Conservation (phyloP, 30 jellyfish, hydroid and myxozoan species). For the Hydractinia echinata region DNA sequence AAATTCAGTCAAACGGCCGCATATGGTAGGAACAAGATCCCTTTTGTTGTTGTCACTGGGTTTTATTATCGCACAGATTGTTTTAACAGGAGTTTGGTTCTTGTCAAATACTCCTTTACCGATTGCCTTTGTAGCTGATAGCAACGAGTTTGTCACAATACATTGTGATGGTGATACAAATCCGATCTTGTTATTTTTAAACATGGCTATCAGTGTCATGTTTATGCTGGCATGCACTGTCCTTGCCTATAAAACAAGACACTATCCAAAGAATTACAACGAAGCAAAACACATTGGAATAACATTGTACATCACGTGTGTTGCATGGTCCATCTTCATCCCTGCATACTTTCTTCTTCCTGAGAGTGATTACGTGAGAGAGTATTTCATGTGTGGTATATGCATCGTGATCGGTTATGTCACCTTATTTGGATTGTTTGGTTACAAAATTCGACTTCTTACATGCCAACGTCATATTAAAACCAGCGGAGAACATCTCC, state of each 20-base stretch:
- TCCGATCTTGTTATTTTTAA: constrained; percentile 41
- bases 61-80: constrained; percentile 37
- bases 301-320: constrained; percentile 78
- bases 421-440: constrained; percentile 76
- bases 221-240: constrained; percentile 70
- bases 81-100: constrained; percentile 69
- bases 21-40: constrained; percentile 66
- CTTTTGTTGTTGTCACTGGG: constrained; percentile 57
- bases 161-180: constrained; percentile 47
- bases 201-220: constrained; percentile 59
- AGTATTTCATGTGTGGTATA: constrained; percentile 39
- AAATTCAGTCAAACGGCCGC: constrained; percentile 53
- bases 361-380: constrained; percentile 42
- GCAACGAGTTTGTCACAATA: constrained; percentile 42
- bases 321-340: constrained; percentile 50
- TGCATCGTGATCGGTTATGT: constrained; percentile 50
- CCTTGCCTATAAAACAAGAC: constrained; percentile 82
- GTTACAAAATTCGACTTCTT: constrained; percentile 53
- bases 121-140: constrained; percentile 46
- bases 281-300: constrained; percentile 88
- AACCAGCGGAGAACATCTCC: too few species aligned
- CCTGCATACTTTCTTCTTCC: constrained; percentile 52
- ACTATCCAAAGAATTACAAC: constrained; percentile 86
- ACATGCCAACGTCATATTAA: not conserved
- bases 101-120: constrained; percentile 43